Percentiles rank a stretch among this genome's conserved stretches.
phyloP scores from a whole-genome alignment of 2,113 vertebrate genomes.

The Nanorana parkeri region DNA sequence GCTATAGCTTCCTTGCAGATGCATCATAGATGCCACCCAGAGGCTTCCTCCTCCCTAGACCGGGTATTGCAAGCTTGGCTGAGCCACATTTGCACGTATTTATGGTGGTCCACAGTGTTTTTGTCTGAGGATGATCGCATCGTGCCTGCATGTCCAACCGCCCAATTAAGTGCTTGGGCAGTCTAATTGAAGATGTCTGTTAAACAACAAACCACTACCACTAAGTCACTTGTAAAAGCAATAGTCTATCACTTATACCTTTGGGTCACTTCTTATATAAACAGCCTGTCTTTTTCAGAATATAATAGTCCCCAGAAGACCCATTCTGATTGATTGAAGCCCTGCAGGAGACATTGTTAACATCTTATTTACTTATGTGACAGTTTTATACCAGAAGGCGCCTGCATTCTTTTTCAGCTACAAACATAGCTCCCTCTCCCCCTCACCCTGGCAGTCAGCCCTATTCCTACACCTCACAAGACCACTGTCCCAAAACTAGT shows the following conservation, averaged over 20 bases:
- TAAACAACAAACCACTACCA: too few species aligned
- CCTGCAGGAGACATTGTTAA: constrained; percentile 17
- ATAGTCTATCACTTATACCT: neutral
- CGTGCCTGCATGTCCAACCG: too few species aligned
- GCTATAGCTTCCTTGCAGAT: too few species aligned
- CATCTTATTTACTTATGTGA: constrained; percentile 31
- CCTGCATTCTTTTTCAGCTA: constrained; percentile 22
- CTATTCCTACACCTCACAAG: constrained; percentile 1
- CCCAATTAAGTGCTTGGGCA: too few species aligned
- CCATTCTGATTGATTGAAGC: constrained; percentile 13
- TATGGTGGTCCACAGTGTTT: too few species aligned
- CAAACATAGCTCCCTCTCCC: constrained; percentile 2
- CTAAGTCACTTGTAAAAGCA: too few species aligned
- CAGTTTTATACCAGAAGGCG: constrained; percentile 44
- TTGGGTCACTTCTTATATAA: constrained; percentile 19
- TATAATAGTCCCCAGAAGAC: constrained; percentile 19
- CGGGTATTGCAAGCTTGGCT: too few species aligned
- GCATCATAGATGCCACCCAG: too few species aligned
- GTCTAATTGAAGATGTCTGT: too few species aligned
- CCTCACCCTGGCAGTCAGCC: constrained; percentile 8
- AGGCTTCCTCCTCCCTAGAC: too few species aligned
- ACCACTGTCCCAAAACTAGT: neutral
- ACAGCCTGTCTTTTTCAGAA: constrained; percentile 4
- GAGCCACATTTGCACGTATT: too few species aligned
- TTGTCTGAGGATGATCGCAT: too few species aligned